Base-by-base conservation (phyloP, 2,797 vertebrate species). In the Echiichthys vipera region DNA sequence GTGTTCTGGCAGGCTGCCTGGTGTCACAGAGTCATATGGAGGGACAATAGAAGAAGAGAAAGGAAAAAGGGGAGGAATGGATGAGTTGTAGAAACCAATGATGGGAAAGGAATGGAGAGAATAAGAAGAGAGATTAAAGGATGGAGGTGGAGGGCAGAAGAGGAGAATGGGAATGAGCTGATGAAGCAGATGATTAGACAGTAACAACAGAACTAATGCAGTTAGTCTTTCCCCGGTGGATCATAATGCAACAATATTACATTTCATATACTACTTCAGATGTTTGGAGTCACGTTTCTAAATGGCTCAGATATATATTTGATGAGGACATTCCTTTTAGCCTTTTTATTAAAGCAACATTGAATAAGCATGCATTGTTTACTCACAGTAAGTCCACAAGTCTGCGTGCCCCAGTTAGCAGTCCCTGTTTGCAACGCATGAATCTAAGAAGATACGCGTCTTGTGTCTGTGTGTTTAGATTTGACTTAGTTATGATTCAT, bases 1-100 rank as follows among this genome's bases (percentile, higher is more conserved):
- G 83, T 71, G 77, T 77, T 69, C 88, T 92, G 92, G 88, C 91
- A 84, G 77, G 36, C 74, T 81, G 87, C 90, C 91, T 82, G 84
- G 83, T 88, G 81, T 81, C 83, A 67, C 71, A 55, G 63, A 88
- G 88, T 89, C 86, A 90, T 81, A 81, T 63, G 58, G 73, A 78
- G 71, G 71, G 55, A 84, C 59, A 79, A 87, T 80, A 74, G 78
- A 78, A 24, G 65, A 78, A 64, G 65, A 72, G 57, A 67, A 27
- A 32, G 56, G 15, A 14, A 64, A 75, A 57, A 67, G 20, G 39
- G 71, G 46, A 59, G 27, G 40, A 43, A 20, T 25, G 49, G 74
- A 74, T 64, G 55, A 65, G 55, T 49, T 25, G 69, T 27, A 40
- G 51, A 70, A 59, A 70, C 25, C 70, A 65, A 45, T 36, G 62